Base-by-base conservation (phyloP, 1,140 invertebrate species). In the Batillaria attramentaria region DNA sequence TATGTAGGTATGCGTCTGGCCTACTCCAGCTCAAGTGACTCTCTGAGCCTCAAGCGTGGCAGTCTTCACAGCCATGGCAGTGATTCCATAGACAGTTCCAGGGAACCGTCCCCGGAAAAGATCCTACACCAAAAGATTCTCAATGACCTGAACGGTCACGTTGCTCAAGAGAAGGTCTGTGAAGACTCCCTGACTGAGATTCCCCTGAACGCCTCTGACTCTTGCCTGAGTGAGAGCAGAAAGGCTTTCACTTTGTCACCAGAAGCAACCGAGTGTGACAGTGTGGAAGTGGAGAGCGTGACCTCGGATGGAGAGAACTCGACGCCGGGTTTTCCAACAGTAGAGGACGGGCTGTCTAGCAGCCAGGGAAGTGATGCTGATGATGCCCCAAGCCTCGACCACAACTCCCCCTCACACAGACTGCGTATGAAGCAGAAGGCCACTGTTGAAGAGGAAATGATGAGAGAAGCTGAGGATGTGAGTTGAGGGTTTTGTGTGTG, bases 251-350 rank as follows among this genome's bases (percentile, higher is more conserved):
- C 96, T 0, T 92, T 98, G 8, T 98, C 96, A 37, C 96, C 97
- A 2, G 97, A 98, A 92, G 97, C 96, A 66, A 98, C 97, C n/a
- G 97, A 98, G 86, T 97, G 96, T 90, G 97, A 97, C 89, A 97
- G 95, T 84, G 96, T 96, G 86, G 96, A 97, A 87, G 92, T 97
- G 69, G 96, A 97, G 85, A 96, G 95, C 87, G 90, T 92, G 41
- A 84, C 90, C 6, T 92, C 91, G 6, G 87, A 91, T 66, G 91
- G 90, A 74, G 92, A 91, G 16, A 91, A 90, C 57, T 86, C 87
- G 13, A 85, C 84, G 16, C 83, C 93, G 82, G 94, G 95, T 83
- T 96, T 98, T 95, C 97, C 97, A 0, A 95, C 97, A n/a, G 93
- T 98, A 18, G 97, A 98, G 91, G 97, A 99, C 91, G 97, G 97